These are phyloP conservation scores for Diplazon laetatorius DNA, from an alignment of 2,888 invertebrate species.

Conservation along the genomic window DNA sequence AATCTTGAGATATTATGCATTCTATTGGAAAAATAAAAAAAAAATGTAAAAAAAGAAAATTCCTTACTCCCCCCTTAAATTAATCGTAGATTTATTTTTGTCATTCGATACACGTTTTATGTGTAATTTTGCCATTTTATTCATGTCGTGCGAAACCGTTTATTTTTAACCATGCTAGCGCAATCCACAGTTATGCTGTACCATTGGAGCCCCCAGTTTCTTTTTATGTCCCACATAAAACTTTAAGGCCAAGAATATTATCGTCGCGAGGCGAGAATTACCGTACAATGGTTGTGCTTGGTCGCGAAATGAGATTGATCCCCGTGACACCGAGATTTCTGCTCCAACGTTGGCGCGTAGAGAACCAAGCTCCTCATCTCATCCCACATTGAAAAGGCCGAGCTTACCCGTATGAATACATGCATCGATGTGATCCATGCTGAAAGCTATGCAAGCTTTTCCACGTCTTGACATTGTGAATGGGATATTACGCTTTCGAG, in stretches of 20 bases:
- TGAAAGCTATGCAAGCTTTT: constrained; percentile 57
- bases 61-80: too few species aligned
- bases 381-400: constrained; percentile 70
- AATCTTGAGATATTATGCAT: too few species aligned
- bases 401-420: constrained; percentile 75
- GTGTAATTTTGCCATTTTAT: too few species aligned
- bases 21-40: too few species aligned
- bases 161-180: too few species aligned
- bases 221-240: not conserved
- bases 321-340: constrained; percentile 32
- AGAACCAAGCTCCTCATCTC: constrained; percentile 56
- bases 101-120: too few species aligned
- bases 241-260: not conserved
- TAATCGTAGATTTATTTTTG: too few species aligned
- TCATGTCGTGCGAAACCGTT: too few species aligned
- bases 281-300: constrained; percentile 9
- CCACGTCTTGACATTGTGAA: constrained; percentile 42
- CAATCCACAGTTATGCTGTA: too few species aligned
- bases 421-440: constrained; percentile 72
- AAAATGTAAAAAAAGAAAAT: too few species aligned
- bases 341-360: constrained; percentile 47
- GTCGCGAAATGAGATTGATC: constrained; percentile 62
- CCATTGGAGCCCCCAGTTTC: not conserved
- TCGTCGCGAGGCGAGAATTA: not conserved
- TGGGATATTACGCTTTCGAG: constrained; percentile 63